Evolutionary conservation across 1,140 invertebrate species (phyloP).

Genomic region (Drosophila rhopaloa): DNA sequence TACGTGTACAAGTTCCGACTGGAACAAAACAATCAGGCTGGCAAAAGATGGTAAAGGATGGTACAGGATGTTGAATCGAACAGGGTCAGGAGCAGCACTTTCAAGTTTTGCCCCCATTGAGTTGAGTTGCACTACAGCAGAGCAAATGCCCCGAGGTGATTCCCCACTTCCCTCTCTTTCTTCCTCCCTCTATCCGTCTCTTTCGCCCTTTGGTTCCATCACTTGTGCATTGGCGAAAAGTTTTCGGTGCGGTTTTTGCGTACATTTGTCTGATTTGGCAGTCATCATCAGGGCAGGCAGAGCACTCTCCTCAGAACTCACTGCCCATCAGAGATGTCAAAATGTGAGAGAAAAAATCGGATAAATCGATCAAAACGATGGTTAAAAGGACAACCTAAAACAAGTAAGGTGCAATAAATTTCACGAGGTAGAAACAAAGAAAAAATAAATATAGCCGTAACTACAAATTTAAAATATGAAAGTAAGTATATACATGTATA

Average conservation of each 20-base stretch:
- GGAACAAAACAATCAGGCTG: slow-evolving; percentile 45
- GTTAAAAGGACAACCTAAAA: too few relatives aligned
- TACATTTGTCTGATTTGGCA: slow-evolving; percentile 81
- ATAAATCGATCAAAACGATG: slow-evolving; percentile 7
- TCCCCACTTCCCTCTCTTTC: slow-evolving; percentile 23
- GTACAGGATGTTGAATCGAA: slow-evolving; percentile 20
- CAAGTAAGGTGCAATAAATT: not conserved
- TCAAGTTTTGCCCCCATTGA: slow-evolving; percentile 58
- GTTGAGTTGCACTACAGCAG: slow-evolving; percentile 66
- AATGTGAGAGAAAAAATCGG: not conserved
- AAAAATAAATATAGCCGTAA: too few relatives aligned
- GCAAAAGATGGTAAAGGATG: slow-evolving; percentile 8
- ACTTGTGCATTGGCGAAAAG: slow-evolving; percentile 68
- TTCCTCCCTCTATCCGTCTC: not conserved
- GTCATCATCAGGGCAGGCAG: slow-evolving; percentile 53
- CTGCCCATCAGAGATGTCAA: slow-evolving; percentile 25
- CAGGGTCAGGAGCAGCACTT: slow-evolving; percentile 47
- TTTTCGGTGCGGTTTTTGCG: slow-evolving; percentile 77
- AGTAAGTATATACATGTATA: too few relatives aligned
- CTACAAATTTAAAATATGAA: too few relatives aligned
- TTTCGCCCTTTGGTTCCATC: slow-evolving; percentile 29
- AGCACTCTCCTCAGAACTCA: slow-evolving; percentile 15
- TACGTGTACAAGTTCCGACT: slow-evolving; percentile 35
- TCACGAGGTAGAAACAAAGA: too few relatives aligned
- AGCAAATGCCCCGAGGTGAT: slow-evolving; percentile 74